Evolutionary conservation across 2,888 invertebrate species (phyloP).

Genomic region (Nephrotoma flavescens): DNA sequence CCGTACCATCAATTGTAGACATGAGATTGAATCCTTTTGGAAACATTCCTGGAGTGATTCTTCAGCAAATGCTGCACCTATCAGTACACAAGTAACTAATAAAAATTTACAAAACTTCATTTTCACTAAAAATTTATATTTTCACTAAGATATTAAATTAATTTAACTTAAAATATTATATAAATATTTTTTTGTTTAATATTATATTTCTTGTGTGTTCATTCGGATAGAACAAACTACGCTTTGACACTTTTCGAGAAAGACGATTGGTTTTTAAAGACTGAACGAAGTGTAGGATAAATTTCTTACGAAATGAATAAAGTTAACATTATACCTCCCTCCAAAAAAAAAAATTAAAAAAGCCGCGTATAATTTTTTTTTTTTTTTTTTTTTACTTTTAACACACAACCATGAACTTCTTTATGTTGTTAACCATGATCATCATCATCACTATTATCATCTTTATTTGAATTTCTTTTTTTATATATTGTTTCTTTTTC

Average conservation of each 20-base stretch:
- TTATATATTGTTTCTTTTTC: neutral
- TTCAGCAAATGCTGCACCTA: slow-evolving; percentile 19
- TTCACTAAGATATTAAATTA: neutral
- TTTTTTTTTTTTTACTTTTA: no score
- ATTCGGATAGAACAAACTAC: slow-evolving; percentile 34
- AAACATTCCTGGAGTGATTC: slow-evolving; percentile 38
- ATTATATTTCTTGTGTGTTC: slow-evolving; percentile 23
- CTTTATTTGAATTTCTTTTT: neutral
- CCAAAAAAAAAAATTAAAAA: neutral
- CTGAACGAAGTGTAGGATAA: slow-evolving; percentile 18
- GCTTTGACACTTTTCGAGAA: slow-evolving; percentile 33
- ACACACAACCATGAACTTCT: neutral
- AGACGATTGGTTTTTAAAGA: slow-evolving; percentile 34
- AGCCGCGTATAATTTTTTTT: neutral
- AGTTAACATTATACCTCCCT: slow-evolving; percentile 1
- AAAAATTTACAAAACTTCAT: slow-evolving; percentile 26
- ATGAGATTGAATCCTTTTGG: slow-evolving; percentile 45
- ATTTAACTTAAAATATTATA: slow-evolving; percentile 2
- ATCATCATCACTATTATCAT: neutral
- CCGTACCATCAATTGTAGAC: slow-evolving; percentile 42
- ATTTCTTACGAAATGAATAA: neutral
- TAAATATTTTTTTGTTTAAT: slow-evolving; percentile 9
- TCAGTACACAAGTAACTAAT: slow-evolving; percentile 25
- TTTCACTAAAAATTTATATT: slow-evolving; percentile 12
- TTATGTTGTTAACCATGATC: neutral